phyloP scores from a whole-genome alignment of 2,113 vertebrate species.

The Crotophaga sulcirostris region DNA sequence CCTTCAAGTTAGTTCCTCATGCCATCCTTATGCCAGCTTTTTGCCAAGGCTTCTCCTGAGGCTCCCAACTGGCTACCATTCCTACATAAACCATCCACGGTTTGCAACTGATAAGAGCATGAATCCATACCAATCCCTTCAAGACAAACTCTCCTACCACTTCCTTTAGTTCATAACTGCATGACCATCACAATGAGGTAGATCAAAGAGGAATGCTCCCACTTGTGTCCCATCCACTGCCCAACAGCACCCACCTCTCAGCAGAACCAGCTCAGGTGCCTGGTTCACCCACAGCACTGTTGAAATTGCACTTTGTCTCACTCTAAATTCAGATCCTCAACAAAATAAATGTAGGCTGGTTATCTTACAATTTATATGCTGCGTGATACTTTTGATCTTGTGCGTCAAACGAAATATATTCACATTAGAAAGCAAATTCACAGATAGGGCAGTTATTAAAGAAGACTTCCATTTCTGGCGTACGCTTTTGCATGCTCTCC shows the following conservation, averaged over 20 bases:
- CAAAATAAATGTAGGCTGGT: neutral
- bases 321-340: neutral
- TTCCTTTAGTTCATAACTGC: neutral
- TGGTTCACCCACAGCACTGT: rapidly evolving
- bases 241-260: rapidly evolving
- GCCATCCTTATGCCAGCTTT: neutral
- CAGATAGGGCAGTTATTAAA: neutral
- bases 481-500: neutral
- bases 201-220: neutral
- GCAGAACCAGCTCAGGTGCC: neutral
- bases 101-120: neutral
- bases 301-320: neutral
- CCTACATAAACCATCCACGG: neutral
- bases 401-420: neutral
- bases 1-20: neutral
- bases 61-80: neutral
- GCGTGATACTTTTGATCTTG: neutral
- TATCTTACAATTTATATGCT: neutral
- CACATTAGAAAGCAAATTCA: neutral
- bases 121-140: neutral
- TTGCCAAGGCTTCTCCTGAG: neutral
- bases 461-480: neutral
- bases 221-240: neutral
- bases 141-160: neutral
- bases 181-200: rapidly evolving